A percentile compares a stretch with the other conserved stretches of the same genome.
phyloP scores from a whole-genome alignment of 1,140 invertebrate species.

The Apolygus lucorum region DNA sequence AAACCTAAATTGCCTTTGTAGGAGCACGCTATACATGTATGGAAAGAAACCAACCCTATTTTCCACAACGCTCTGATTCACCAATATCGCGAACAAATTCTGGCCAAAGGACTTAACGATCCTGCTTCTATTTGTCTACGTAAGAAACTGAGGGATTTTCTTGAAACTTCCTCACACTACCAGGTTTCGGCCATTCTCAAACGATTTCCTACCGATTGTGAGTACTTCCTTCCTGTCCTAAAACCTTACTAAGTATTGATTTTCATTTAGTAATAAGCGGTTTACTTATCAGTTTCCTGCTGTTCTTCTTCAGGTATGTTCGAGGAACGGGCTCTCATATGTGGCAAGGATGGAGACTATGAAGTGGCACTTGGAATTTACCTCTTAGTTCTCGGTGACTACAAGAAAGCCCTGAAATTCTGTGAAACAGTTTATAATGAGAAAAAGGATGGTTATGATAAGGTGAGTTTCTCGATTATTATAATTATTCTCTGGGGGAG shows the following conservation, averaged over 20 bases:
- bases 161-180: constrained; percentile 75
- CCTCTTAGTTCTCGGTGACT: constrained; percentile 69
- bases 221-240: too few species aligned
- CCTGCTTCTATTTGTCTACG: constrained; percentile 53
- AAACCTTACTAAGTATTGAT: too few species aligned
- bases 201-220: constrained; percentile 75
- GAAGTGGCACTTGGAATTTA: constrained; percentile 88
- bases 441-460: constrained; percentile 43
- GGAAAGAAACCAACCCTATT: constrained; percentile 74
- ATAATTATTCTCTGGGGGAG: too few species aligned
- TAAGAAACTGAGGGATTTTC: constrained; percentile 72
- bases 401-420: constrained; percentile 71
- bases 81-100: constrained; percentile 66
- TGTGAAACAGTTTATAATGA: constrained; percentile 60
- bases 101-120: constrained; percentile 49
- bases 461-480: constrained; percentile 47
- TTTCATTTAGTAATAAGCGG: background rate
- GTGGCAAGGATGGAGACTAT: constrained; percentile 77
- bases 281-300: constrained; percentile 19
- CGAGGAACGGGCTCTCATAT: constrained; percentile 86
- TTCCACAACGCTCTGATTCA: constrained; percentile 87
- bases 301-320: constrained; percentile 50
- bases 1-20: too few species aligned
- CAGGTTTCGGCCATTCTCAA: constrained; percentile 78
- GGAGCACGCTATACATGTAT: constrained; percentile 85